Percentiles rank a stretch among this genome's conserved stretches.
Evolutionary conservation across 2,888 invertebrate species (phyloP).

Genomic region (Catocala fraxini): DNA sequence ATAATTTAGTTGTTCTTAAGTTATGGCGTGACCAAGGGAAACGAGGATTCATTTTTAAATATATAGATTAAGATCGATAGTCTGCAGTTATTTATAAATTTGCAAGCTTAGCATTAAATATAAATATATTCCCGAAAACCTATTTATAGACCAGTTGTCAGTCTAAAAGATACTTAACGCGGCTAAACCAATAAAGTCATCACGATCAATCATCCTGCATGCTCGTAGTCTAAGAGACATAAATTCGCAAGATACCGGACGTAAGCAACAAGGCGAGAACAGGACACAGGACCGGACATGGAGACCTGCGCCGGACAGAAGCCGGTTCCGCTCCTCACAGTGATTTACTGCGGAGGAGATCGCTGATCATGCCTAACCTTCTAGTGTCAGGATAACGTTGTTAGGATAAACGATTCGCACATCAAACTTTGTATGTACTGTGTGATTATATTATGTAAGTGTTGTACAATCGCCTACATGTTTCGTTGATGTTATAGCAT

Average conservation of each 20-base stretch:
- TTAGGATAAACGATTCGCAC: conserved; percentile 38
- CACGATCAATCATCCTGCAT: conserved; percentile 4
- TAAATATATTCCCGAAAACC: no score
- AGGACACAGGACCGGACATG: conserved; percentile 44
- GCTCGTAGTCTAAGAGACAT: conserved; percentile 7
- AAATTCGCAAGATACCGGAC: conserved; percentile 34
- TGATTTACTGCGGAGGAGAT: conserved; percentile 53
- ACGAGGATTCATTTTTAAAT: no score
- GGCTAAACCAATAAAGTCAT: no score
- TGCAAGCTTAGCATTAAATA: no score
- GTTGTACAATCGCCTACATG: no score
- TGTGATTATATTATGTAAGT: neutral
- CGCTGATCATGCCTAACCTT: conserved; percentile 36
- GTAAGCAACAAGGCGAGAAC: conserved; percentile 32
- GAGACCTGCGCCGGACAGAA: conserved; percentile 21
- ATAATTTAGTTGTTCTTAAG: no score
- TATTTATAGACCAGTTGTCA: no score
- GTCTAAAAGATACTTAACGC: no score
- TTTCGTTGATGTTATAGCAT: no score
- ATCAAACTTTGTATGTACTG: conserved; percentile 9
- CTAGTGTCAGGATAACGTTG: conserved; percentile 43
- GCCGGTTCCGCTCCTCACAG: conserved; percentile 51
- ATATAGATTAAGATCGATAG: no score
- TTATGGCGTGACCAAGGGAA: no score
- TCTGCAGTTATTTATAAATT: no score